Conservation (phyloP, 1,140 invertebrate genomes). For the Ylistrum balloti region DNA sequence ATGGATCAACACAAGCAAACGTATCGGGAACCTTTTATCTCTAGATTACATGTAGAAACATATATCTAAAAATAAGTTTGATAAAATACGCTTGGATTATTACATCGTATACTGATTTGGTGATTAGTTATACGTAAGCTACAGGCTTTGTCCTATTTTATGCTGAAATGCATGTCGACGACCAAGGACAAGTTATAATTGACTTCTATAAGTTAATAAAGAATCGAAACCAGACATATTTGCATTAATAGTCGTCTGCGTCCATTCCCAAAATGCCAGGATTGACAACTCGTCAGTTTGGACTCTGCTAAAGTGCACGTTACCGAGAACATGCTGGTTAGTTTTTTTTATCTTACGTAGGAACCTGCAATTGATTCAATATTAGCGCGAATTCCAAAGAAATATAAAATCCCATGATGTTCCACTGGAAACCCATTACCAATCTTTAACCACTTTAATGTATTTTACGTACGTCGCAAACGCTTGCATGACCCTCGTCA, state of each 20-base stretch:
- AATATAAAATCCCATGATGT: not conserved
- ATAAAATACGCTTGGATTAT: no score
- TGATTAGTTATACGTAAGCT: no score
- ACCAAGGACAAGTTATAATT: not conserved
- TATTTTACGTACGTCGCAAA: not conserved
- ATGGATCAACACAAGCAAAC: no score
- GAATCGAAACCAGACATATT: not conserved
- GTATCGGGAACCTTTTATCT: no score
- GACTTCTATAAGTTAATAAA: not conserved
- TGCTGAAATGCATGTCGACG: not conserved
- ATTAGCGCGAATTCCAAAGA: not conserved
- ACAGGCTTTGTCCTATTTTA: no score
- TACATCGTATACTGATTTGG: no score
- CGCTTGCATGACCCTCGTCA: not conserved
- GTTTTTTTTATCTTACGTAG: not conserved
- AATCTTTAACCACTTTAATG: not conserved
- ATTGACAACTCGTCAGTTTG: not conserved
- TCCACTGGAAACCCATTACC: not conserved
- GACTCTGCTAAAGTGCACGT: not conserved
- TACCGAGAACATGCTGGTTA: not conserved
- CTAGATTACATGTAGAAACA: no score
- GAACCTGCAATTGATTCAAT: not conserved
- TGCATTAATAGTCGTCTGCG: not conserved
- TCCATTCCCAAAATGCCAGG: not conserved
- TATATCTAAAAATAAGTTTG: no score